Base-by-base conservation (phyloP, 2,888 invertebrate genomes). In the Eupithecia subumbrata region DNA sequence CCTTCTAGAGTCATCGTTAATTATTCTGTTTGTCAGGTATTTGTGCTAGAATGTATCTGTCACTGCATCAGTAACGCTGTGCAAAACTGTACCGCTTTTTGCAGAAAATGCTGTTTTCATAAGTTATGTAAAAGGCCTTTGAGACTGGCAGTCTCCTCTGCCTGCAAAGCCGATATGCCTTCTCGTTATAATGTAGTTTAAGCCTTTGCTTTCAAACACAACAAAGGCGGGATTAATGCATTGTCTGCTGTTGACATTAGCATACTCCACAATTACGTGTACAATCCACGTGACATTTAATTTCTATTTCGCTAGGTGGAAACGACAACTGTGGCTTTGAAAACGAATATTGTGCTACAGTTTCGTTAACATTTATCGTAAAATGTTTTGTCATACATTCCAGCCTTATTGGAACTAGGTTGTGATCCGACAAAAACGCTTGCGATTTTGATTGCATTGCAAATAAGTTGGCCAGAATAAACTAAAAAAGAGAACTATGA, bases 101-200 rank as follows among this genome's bases (percentile, higher is more conserved):
- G 82, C 81, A 83, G 84, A 84, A 89, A 90, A 90, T 86, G 84
- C 81, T 84, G 87, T 90, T 88, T 88, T 87, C 87, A 86, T 87
- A 89, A 87, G 84, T 87, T 88, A 90, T 89, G 89, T 86, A 88
- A 89, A 86, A 79, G 80, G 84, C 83, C 85, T 87, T 85, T 87
- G 85, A 85, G 80, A 43, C 68, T 30, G 30, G 40, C 48, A 73
- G 76, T 80, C 52, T 71, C 71, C 73, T 78, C 52, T 22, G 77
- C 71, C 69, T 4, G 71, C 81, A 81, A 81, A 83, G 81, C 80
- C 81, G 78, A 82, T 82, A 81, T 81, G 77, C 60, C 69, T 69
- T 43, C 48, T 11, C 80, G 82, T 82, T 83, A 80, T 80, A 83
- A 81, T 83, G 78, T 75, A 76, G 73, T 82, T 79, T 75, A 78